phyloP scores from a whole-genome alignment of 2,797 vertebrate genomes.

The Vipera latastei region DNA sequence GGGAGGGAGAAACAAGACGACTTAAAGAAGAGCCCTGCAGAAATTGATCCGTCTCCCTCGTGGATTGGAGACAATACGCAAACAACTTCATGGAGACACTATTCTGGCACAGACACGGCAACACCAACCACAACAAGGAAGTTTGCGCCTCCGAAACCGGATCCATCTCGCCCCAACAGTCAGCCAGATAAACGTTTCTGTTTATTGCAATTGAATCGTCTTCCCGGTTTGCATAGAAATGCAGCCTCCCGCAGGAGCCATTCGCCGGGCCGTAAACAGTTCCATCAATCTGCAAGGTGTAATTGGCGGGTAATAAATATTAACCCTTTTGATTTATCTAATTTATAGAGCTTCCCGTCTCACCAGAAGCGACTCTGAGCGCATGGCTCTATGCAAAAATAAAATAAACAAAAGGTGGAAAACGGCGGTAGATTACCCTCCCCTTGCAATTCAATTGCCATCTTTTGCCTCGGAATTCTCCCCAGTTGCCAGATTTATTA shows the following conservation, averaged over 20 bases:
- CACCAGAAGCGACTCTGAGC: not conserved
- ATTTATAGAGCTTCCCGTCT: not conserved
- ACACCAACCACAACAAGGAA: not conserved
- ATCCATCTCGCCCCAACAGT: not conserved
- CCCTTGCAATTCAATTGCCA: not conserved
- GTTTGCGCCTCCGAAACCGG: not conserved
- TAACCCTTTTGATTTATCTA: not conserved
- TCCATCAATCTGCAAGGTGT: not conserved
- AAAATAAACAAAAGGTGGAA: not conserved
- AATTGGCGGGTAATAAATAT: not conserved
- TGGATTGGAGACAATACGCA: not conserved
- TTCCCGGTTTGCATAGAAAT: not conserved
- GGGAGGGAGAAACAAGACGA: not conserved
- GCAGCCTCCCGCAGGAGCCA: not conserved
- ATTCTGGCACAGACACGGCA: not conserved
- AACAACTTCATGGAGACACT: not conserved
- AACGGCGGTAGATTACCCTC: not conserved
- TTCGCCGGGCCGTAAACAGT: not conserved
- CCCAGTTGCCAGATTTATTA: not conserved
- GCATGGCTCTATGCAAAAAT: not conserved
- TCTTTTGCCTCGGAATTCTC: not conserved
- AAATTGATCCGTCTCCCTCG: not conserved
- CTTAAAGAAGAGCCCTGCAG: not conserved
- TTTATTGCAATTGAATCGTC: not conserved
- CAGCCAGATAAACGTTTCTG: not conserved